A percentile compares a stretch with the other conserved stretches of the same genome.
phyloP scores from a whole-genome alignment of 2,797 vertebrate species.

The Epinephelus awoara region DNA sequence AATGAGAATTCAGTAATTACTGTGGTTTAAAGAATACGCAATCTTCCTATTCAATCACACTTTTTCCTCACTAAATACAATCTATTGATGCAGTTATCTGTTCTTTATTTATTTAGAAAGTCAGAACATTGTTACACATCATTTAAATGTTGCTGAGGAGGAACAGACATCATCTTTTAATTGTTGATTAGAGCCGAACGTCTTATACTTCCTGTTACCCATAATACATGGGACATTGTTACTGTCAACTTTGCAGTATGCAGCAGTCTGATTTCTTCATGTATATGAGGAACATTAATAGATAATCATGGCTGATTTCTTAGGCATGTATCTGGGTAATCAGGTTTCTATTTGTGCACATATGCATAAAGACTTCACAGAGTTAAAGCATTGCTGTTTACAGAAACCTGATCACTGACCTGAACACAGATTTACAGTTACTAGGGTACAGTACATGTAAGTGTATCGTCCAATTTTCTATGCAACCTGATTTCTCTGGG shows the following conservation, averaged over 20 bases:
- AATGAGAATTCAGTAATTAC: conserved; percentile 28
- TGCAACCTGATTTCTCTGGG: too few species aligned
- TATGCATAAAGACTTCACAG: too few species aligned
- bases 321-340: background rate
- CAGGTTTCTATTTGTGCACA: background rate
- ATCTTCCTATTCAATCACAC: conserved; percentile 6
- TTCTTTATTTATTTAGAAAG: background rate
- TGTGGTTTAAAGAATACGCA: background rate
- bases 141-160: background rate
- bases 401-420: too few species aligned
- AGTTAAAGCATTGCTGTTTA: too few species aligned
- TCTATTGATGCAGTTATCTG: background rate
- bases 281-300: too few species aligned
- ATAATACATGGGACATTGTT: too few species aligned
- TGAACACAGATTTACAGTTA: too few species aligned
- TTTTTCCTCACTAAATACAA: background rate
- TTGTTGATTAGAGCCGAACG: too few species aligned
- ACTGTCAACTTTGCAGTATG: background rate
- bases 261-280: background rate
- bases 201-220: too few species aligned
- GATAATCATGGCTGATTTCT: background rate
- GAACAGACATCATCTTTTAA: background rate
- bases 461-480: too few species aligned
- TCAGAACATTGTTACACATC: background rate
- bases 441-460: too few species aligned